Conservation (phyloP, 2,113 vertebrate species). For the Gambusia affinis region DNA sequence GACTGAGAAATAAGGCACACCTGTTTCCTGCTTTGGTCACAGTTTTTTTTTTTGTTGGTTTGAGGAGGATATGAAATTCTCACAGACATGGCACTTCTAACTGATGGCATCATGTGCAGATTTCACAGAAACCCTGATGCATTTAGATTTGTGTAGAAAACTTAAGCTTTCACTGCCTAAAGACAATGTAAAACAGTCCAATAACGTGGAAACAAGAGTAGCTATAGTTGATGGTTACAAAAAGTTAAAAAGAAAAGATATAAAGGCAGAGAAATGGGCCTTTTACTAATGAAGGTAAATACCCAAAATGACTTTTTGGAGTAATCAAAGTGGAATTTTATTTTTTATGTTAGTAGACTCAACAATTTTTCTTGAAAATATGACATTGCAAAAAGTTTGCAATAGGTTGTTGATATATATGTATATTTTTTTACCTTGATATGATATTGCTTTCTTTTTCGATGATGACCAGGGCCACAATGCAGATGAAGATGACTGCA, state of each 20-base stretch:
- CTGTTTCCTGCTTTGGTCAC: background rate
- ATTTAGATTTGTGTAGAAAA: too few relatives aligned
- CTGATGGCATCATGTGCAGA: too few relatives aligned
- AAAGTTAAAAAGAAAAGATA: too few relatives aligned
- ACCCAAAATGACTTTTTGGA: background rate
- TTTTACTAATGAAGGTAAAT: background rate
- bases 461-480: conserved; percentile 89
- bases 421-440: conserved; percentile 83
- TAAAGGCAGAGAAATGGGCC: too few relatives aligned
- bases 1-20: background rate
- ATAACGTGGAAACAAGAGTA: too few relatives aligned
- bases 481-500: conserved; percentile 86
- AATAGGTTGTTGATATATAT: conserved; percentile 18
- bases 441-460: conserved; percentile 97
- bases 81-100: too few relatives aligned
- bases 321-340: too few relatives aligned
- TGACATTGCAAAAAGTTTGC: background rate
- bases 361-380: background rate
- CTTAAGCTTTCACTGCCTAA: too few relatives aligned
- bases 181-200: too few relatives aligned
- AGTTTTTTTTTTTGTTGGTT: background rate
- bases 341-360: too few relatives aligned
- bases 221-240: too few relatives aligned
- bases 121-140: too few relatives aligned
- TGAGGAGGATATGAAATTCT: background rate